These are phyloP conservation scores for Drosophila greeni DNA, from an alignment of 2,888 invertebrate species.

Conservation along the genomic window DNA sequence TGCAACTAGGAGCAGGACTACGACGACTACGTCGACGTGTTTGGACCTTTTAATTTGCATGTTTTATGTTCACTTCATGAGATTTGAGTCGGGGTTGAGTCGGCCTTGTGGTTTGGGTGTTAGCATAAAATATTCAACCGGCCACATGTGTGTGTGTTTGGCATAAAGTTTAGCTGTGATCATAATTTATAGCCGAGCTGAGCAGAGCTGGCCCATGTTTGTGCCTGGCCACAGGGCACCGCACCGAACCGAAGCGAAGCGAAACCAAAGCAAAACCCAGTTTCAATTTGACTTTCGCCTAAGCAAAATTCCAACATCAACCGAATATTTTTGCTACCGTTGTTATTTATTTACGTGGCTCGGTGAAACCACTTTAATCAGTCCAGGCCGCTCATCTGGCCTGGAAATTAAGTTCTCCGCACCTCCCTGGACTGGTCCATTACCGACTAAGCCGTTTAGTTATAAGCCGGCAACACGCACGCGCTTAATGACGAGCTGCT, in stretches of 20 bases:
- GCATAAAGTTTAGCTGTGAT: slow-evolving; percentile 66
- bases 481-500: slow-evolving; percentile 52
- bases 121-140: slow-evolving; percentile 72
- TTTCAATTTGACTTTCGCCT: slow-evolving; percentile 68
- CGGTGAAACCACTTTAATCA: slow-evolving; percentile 69
- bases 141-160: slow-evolving; percentile 47
- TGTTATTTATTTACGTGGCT: slow-evolving; percentile 71
- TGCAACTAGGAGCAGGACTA: slow-evolving; percentile 31
- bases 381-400: slow-evolving; percentile 55
- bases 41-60: slow-evolving; percentile 74
- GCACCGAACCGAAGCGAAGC: not conserved
- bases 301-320: slow-evolving; percentile 50
- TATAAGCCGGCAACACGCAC: slow-evolving; percentile 47
- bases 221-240: slow-evolving; percentile 4
- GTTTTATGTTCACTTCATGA: slow-evolving; percentile 75
- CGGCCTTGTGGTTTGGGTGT: slow-evolving; percentile 67
- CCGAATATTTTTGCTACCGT: slow-evolving; percentile 40
- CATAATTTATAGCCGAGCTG: slow-evolving; percentile 60
- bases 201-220: slow-evolving; percentile 23
- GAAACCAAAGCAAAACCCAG: slow-evolving; percentile 31
- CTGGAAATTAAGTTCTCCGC: slow-evolving; percentile 48
- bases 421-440: slow-evolving; percentile 16
- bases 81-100: slow-evolving; percentile 60
- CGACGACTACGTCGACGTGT: slow-evolving; percentile 67
- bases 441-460: slow-evolving; percentile 43